Base-by-base conservation (phyloP, 2,888 invertebrate genomes). In the Odontocerum albicorne region DNA sequence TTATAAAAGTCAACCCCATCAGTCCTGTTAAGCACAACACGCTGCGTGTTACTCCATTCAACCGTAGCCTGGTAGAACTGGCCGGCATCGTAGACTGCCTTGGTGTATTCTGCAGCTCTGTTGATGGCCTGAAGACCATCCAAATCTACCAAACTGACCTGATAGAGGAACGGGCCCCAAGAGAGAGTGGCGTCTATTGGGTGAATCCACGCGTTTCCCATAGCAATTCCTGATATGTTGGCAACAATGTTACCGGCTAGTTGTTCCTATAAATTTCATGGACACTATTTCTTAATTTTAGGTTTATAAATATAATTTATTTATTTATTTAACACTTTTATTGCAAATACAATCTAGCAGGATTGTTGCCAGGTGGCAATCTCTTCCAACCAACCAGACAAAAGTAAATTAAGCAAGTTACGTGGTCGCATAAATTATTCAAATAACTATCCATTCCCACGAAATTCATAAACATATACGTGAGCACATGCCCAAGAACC, bases 191-290 rank as follows among this genome's bases (percentile, higher is more conserved):
- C 87, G 67, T 94, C 92, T 45, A 92, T 82, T 0, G 94, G 92
- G 1, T 89, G 88, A 59, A 94, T 90, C 94, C 94, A 95, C 0
- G 93, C 85, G 70, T 94, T 94, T 1, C 93, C 93, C 69, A 95
- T 79, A 0, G 85, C 88, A 16, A 95, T 83, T 1, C 93, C 93
- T 64, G 79, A 77, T 44, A 96, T 77, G 63, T 89, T 88, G 32
- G 86, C 85, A 39, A 74, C 72, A 19, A 91, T 80, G 27, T 78
- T 75, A 0, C 82, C 83, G 0, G 70, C 70, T 60, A 79, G 66
- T 63, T 89, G 83, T n/a, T 85, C 86, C 83, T 88, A 65, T 4
- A 66, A 64, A 17, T 45, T 20, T n/a, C n/a, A n/a, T n/a, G n/a
- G n/a, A n/a, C n/a, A n/a, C n/a, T n/a, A n/a, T n/a, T n/a, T n/a